phyloP scores from a whole-genome alignment of 2,888 invertebrate species.

The Eurytoma adleriae region DNA sequence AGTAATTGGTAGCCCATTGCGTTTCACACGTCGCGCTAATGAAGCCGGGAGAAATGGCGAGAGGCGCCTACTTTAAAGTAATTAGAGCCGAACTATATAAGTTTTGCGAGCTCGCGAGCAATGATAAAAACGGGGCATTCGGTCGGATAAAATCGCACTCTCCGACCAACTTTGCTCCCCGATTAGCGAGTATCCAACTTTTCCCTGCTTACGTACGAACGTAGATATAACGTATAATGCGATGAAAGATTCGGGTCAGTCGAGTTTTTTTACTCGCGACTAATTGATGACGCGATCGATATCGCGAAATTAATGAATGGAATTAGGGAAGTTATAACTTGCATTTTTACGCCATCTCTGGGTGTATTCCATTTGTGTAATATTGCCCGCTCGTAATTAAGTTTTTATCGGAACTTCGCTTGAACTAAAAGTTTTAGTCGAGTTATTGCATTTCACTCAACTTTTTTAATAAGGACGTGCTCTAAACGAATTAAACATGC shows the following conservation, averaged over 20 bases:
- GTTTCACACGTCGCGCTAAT: slow-evolving; percentile 29
- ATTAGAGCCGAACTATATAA: slow-evolving; percentile 30
- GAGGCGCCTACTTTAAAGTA: slow-evolving; percentile 18
- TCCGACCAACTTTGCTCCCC: slow-evolving; percentile 23
- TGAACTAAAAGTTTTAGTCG: neutral
- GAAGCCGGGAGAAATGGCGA: slow-evolving; percentile 12
- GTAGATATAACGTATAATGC: neutral
- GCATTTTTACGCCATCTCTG: slow-evolving; percentile 1
- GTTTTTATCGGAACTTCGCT: slow-evolving; percentile 38
- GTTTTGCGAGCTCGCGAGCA: slow-evolving; percentile 12
- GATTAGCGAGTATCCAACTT: slow-evolving; percentile 27
- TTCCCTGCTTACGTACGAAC: neutral
- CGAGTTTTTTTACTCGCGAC: slow-evolving; percentile 5
- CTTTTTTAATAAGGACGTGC: slow-evolving; percentile 5
- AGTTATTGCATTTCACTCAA: slow-evolving; percentile 27
- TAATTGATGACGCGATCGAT: slow-evolving; percentile 26
- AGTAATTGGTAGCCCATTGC: slow-evolving; percentile 23
- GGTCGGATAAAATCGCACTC: slow-evolving; percentile 18
- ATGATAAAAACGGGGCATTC: slow-evolving; percentile 40
- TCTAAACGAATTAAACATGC: slow-evolving; percentile 6
- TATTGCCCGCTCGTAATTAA: slow-evolving; percentile 22
- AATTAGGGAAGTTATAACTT: slow-evolving; percentile 34
- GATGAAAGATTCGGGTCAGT: slow-evolving; percentile 17
- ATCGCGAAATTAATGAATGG: slow-evolving; percentile 39
- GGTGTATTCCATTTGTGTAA: slow-evolving; percentile 30